A percentile compares a stretch with the other conserved stretches of the same genome.
These are phyloP conservation scores for Mastomys natalensis DNA, from an alignment of 2,113 vertebrate genomes.

Conservation along the genomic window DNA sequence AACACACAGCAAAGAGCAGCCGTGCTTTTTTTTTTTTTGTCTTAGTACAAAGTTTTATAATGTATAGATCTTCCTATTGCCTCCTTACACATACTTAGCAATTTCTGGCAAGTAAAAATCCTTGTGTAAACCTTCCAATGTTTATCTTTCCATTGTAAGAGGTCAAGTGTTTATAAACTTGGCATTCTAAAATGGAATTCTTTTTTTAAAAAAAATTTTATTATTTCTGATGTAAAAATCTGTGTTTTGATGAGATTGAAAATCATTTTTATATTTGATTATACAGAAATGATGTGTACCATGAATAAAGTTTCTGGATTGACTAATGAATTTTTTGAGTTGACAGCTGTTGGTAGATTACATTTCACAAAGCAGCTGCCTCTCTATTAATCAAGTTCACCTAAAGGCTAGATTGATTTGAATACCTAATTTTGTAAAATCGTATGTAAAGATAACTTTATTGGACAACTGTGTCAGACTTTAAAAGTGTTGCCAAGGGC, in stretches of 20 bases:
- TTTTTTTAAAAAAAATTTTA: background rate
- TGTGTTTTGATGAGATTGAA: background rate
- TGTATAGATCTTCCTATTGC: background rate
- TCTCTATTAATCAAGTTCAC: background rate
- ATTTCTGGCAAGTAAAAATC: conserved; percentile 1
- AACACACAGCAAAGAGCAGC: background rate
- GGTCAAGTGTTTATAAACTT: background rate
- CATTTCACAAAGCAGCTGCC: background rate
- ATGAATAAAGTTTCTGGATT: background rate
- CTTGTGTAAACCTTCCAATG: background rate
- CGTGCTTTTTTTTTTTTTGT: background rate
- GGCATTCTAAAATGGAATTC: background rate
- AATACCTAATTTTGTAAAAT: conserved; percentile 3
- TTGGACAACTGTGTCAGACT: background rate
- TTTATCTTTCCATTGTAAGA: background rate
- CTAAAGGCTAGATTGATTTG: background rate
- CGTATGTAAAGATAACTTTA: background rate
- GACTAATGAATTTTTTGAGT: background rate
- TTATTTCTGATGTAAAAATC: background rate
- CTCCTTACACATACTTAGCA: background rate
- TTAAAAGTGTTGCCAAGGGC: background rate
- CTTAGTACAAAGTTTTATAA: background rate
- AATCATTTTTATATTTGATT: conserved; percentile 14
- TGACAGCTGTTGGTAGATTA: background rate
- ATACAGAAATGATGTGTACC: background rate